A percentile compares a stretch with the other conserved stretches of the same genome.
These are phyloP conservation scores for Dolichotis patagonum DNA, from an alignment of 2,113 vertebrate genomes.

Conservation along the genomic window DNA sequence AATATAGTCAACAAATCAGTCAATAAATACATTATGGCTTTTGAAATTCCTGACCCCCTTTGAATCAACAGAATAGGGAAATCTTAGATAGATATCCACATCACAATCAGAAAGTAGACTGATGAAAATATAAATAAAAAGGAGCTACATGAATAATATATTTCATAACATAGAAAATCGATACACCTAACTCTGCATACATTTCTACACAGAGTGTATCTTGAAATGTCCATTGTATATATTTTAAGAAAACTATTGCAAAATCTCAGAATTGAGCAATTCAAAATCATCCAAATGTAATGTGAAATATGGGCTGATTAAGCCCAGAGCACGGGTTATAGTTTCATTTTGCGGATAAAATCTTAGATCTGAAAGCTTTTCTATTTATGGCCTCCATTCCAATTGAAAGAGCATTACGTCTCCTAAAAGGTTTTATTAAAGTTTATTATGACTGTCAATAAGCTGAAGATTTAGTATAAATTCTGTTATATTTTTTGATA, in stretches of 20 bases:
- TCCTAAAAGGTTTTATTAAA: slow-evolving; percentile 5
- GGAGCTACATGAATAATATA: background rate
- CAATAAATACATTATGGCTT: background rate
- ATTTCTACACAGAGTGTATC: background rate
- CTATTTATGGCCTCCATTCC: background rate
- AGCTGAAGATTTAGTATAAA: slow-evolving; percentile 11
- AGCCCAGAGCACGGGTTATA: background rate
- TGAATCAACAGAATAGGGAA: background rate
- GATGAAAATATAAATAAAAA: slow-evolving; percentile 6
- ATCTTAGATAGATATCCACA: background rate
- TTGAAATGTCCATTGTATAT: background rate
- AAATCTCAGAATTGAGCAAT: background rate
- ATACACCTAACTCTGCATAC: background rate
- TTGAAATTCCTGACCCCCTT: background rate
- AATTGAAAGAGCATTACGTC: background rate
- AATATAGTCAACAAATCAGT: background rate
- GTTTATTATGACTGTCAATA: background rate
- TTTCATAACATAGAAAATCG: background rate
- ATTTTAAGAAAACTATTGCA: background rate
- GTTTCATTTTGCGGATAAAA: slow-evolving; percentile 38
- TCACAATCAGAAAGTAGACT: background rate
- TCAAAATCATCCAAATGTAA: slow-evolving; percentile 12
- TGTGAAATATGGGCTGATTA: background rate
- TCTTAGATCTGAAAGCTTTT: background rate
- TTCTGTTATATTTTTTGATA: background rate